These are phyloP conservation scores for Peromyscus nudipes DNA, from an alignment of 2,797 vertebrate genomes.

Conservation along the genomic window DNA sequence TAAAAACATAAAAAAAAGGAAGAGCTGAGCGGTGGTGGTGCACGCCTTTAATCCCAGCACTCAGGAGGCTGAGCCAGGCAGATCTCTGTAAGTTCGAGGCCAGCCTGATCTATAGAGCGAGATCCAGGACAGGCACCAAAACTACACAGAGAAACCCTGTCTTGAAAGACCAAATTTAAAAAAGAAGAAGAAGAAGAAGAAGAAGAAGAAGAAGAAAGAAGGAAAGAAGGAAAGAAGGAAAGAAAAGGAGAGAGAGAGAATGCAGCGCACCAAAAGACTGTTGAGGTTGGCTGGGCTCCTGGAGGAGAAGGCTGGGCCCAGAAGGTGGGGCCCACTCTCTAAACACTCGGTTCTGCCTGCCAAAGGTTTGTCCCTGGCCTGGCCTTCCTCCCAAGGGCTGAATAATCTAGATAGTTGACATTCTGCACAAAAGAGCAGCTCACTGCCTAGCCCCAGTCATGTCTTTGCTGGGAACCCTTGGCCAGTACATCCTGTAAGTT, in stretches of 20 bases:
- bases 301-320: background rate
- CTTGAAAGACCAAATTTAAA: too few relatives aligned
- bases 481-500: rapidly evolving
- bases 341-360: background rate
- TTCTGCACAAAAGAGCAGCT: background rate
- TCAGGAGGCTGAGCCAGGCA: too few relatives aligned
- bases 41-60: too few relatives aligned
- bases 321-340: background rate
- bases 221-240: background rate
- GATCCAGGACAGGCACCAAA: too few relatives aligned
- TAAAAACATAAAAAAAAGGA: background rate
- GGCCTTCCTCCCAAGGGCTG: slow-evolving; percentile 38
- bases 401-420: slow-evolving; percentile 60
- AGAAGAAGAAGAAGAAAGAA: background rate
- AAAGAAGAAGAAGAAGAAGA: too few relatives aligned
- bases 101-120: too few relatives aligned
- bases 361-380: slow-evolving; percentile 44
- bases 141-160: too few relatives aligned
- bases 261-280: background rate
- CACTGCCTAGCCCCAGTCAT: background rate
- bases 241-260: too few relatives aligned
- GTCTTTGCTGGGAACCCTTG: background rate
- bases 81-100: too few relatives aligned
- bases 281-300: background rate
- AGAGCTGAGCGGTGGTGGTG: too few relatives aligned